Evolutionary conservation across 2,888 invertebrate genomes (phyloP).

Genomic region (Lypha dubia): DNA sequence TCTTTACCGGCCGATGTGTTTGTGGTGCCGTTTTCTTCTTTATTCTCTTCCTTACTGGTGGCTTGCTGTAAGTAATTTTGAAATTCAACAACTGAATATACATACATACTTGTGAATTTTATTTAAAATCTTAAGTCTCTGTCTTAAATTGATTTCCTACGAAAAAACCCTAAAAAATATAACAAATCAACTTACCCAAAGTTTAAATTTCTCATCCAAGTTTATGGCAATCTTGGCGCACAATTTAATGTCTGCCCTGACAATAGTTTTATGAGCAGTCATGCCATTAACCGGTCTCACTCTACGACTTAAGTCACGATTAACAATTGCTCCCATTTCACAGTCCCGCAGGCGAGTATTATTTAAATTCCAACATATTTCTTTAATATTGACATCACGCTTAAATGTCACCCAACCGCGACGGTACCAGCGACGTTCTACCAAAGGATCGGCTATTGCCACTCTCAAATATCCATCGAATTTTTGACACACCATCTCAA

Average conservation of each 20-base stretch:
- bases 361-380: slow-evolving; percentile 99
- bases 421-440: slow-evolving; percentile 97
- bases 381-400: slow-evolving; percentile 98
- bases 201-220: slow-evolving; percentile 91
- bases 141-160: too few species aligned
- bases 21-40: slow-evolving; percentile 69
- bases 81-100: neutral
- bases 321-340: slow-evolving; percentile 92
- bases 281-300: slow-evolving; percentile 96
- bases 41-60: slow-evolving; percentile 50
- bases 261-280: slow-evolving; percentile 93
- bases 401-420: slow-evolving; percentile 99
- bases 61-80: slow-evolving; percentile 18
- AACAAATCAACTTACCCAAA: slow-evolving; percentile 86
- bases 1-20: slow-evolving; percentile 40
- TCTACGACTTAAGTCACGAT: slow-evolving; percentile 96
- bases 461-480: slow-evolving; percentile 97
- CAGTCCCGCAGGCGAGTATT: slow-evolving; percentile 88
- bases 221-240: slow-evolving; percentile 96
- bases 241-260: slow-evolving; percentile 95
- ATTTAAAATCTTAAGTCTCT: too few species aligned
- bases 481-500: slow-evolving; percentile 96
- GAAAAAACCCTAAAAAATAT: too few species aligned
- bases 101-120: too few species aligned
- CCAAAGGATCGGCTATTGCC: slow-evolving; percentile 97